These are phyloP conservation scores for Eupithecia pulchellata DNA, from an alignment of 2,888 invertebrate genomes.

Conservation along the genomic window DNA sequence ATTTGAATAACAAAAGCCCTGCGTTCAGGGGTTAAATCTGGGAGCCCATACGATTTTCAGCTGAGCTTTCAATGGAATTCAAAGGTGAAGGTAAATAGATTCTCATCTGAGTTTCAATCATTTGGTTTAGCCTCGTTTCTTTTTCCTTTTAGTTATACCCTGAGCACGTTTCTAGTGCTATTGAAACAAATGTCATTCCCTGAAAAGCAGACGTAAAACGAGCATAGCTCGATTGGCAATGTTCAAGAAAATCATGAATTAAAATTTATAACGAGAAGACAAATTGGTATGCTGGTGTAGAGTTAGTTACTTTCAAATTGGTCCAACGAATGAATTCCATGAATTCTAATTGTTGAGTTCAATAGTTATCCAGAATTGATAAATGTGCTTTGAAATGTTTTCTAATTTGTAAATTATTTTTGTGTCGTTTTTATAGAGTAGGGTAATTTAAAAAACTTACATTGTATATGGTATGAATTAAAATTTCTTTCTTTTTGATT, in stretches of 20 bases:
- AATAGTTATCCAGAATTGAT: background rate
- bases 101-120: constrained; percentile 6
- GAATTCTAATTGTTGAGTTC: background rate
- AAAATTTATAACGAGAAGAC: background rate
- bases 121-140: background rate
- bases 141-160: background rate
- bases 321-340: background rate
- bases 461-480: too few species aligned
- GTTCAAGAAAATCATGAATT: background rate
- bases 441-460: too few species aligned
- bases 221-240: background rate
- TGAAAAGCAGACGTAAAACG: background rate
- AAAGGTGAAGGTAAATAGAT: constrained; percentile 9
- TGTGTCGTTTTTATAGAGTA: too few species aligned
- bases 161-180: background rate
- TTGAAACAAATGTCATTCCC: background rate
- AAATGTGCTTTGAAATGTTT: background rate
- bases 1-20: background rate
- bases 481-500: too few species aligned
- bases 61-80: constrained; percentile 7
- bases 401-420: too few species aligned
- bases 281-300: background rate
- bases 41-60: constrained; percentile 1
- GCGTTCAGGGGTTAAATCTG: background rate
- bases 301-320: constrained; percentile 1